Conservation (phyloP, 2,797 vertebrate genomes). For the Helostoma temminkii region DNA sequence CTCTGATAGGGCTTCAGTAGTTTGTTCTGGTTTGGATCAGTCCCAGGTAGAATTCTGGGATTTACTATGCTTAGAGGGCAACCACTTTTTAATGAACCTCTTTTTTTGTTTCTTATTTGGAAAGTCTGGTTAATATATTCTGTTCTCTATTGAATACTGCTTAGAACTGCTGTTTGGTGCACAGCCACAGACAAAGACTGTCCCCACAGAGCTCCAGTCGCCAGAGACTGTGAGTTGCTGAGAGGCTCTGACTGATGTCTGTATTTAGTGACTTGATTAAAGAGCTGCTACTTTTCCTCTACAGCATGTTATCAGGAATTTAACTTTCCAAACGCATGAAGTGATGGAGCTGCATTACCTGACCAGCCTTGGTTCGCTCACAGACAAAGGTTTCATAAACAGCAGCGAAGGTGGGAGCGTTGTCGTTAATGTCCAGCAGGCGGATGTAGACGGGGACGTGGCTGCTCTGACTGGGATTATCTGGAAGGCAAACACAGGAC, state of each 20-base stretch:
- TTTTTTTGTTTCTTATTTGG: background rate
- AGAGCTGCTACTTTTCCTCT: too few species aligned
- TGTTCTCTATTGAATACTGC: background rate
- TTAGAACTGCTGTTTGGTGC: too few species aligned
- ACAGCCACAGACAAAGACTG: too few species aligned
- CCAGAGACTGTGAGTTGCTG: too few species aligned
- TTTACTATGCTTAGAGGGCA: too few species aligned
- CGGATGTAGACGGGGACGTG: constrained; percentile 90
- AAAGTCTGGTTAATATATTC: background rate
- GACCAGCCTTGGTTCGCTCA: constrained; percentile 92
- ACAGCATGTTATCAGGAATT: too few species aligned
- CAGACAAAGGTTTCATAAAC: constrained; percentile 95
- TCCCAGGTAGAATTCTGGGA: background rate
- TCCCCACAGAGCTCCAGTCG: too few species aligned
- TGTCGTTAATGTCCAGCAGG: constrained; percentile 95
- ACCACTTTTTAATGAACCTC: background rate
- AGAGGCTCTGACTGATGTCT: background rate
- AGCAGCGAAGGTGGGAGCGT: constrained; percentile 90
- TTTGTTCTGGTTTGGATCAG: background rate
- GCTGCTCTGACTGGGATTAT: constrained; percentile 92
- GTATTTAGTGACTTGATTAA: background rate
- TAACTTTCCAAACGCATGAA: background rate
- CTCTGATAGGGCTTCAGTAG: background rate
- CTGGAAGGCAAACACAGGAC: constrained; percentile 72
- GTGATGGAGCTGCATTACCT: constrained; percentile 81